Percentiles rank a stretch among this genome's conserved stretches.
Evolutionary conservation across 1,140 invertebrate species (phyloP).

Genomic region (Hetaerina americana): DNA sequence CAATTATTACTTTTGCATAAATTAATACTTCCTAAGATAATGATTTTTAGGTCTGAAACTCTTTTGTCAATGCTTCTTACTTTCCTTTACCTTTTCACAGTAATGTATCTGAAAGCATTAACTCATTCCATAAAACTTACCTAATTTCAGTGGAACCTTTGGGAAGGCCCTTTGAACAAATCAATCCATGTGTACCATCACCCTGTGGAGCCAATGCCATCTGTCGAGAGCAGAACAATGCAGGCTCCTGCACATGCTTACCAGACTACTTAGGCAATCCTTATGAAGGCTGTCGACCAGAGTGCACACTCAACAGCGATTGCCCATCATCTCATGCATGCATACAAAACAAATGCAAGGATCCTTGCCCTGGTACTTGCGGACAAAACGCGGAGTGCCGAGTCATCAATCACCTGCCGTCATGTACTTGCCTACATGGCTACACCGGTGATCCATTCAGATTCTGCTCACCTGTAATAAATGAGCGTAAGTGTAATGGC

Average conservation of each 20-base stretch:
- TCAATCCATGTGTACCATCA: slow-evolving; percentile 26
- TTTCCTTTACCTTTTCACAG: too few species aligned
- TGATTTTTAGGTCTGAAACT: too few species aligned
- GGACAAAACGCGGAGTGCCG: slow-evolving; percentile 37
- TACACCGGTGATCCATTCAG: slow-evolving; percentile 45
- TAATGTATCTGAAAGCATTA: too few species aligned
- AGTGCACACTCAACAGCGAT: slow-evolving; percentile 49
- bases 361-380: slow-evolving; percentile 41
- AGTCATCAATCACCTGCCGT: slow-evolving; percentile 36
- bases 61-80: too few species aligned
- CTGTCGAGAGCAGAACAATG: slow-evolving; percentile 26
- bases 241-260: slow-evolving; percentile 42
- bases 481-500: slow-evolving; percentile 23
- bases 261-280: slow-evolving; percentile 54
- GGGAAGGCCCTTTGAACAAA: slow-evolving; percentile 11
- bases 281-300: slow-evolving; percentile 36
- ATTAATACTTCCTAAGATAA: too few species aligned
- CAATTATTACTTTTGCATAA: too few species aligned
- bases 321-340: slow-evolving; percentile 38
- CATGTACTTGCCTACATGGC: slow-evolving; percentile 39
- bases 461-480: slow-evolving; percentile 25
- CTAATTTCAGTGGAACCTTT: slow-evolving; percentile 11
- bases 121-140: too few species aligned
- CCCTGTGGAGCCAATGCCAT: slow-evolving; percentile 33
- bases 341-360: slow-evolving; percentile 34